Evolutionary conservation across 1,140 invertebrate species (phyloP).

Genomic region (Geopemphigus sp.): DNA sequence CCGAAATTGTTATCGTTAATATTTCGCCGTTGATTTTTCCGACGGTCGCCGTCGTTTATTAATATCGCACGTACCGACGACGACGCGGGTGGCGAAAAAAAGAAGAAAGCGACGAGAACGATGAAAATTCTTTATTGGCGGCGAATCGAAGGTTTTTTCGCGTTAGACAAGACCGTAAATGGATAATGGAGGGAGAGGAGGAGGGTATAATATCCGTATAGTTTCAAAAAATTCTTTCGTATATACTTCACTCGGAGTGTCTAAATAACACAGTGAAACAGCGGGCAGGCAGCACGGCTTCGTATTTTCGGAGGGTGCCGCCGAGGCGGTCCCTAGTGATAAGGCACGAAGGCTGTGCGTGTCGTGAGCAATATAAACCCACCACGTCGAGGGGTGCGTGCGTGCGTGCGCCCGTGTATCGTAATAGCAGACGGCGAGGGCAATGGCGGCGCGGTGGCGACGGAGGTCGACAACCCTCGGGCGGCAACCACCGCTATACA

Average conservation of each 20-base stretch:
- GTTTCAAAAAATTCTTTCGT: neutral
- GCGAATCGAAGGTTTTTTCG: neutral
- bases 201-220: neutral
- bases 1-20: too few relatives aligned
- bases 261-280: too few relatives aligned
- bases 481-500: neutral
- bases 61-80: too few relatives aligned
- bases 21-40: too few relatives aligned
- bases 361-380: conserved; percentile 23
- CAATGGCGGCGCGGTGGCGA: neutral
- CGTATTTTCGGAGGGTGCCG: conserved; percentile 27
- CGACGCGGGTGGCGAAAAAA: neutral
- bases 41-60: neutral
- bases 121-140: neutral
- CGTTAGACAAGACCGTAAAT: neutral
- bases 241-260: neutral
- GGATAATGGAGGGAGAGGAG: neutral
- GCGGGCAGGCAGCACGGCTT: too few relatives aligned
- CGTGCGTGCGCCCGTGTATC: conserved; percentile 9
- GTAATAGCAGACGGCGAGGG: neutral
- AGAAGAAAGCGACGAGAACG: neutral
- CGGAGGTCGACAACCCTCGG: conserved; percentile 45
- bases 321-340: conserved; percentile 33
- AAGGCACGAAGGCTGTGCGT: conserved; percentile 44
- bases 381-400: conserved; percentile 9